phyloP scores from a whole-genome alignment of 1,140 invertebrate genomes.

The Solenopsis fugax region DNA sequence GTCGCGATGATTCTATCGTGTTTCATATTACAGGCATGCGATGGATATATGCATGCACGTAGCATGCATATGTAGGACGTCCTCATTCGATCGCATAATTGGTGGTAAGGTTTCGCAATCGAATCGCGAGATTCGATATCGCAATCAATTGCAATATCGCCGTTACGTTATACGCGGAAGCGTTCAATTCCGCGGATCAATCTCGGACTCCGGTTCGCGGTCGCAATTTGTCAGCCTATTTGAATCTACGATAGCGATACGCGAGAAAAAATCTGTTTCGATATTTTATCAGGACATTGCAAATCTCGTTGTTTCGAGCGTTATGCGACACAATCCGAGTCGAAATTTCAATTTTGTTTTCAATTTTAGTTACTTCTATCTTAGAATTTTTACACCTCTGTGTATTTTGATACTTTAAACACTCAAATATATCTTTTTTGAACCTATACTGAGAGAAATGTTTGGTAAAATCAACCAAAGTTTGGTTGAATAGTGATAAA shows the following conservation, averaged over 20 bases:
- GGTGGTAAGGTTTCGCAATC: slow-evolving; percentile 42
- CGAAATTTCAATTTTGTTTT: no score
- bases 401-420: no score
- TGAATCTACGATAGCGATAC: neutral
- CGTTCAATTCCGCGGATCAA: slow-evolving; percentile 29
- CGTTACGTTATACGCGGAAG: slow-evolving; percentile 26
- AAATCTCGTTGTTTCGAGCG: neutral
- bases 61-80: slow-evolving; percentile 23
- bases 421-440: no score
- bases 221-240: slow-evolving; percentile 2
- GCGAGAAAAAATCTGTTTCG: neutral
- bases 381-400: no score
- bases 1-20: neutral
- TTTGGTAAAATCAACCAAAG: no score
- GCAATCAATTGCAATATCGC: slow-evolving; percentile 30
- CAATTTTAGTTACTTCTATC: no score
- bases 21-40: slow-evolving; percentile 4
- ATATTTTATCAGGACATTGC: no score
- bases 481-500: no score
- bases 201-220: slow-evolving; percentile 17
- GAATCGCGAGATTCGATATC: slow-evolving; percentile 25
- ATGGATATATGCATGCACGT: neutral
- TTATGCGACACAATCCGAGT: neutral
- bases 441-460: no score
- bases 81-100: slow-evolving; percentile 28